phyloP scores from a whole-genome alignment of 2,113 vertebrate genomes.

The Miniopterus natalensis region DNA sequence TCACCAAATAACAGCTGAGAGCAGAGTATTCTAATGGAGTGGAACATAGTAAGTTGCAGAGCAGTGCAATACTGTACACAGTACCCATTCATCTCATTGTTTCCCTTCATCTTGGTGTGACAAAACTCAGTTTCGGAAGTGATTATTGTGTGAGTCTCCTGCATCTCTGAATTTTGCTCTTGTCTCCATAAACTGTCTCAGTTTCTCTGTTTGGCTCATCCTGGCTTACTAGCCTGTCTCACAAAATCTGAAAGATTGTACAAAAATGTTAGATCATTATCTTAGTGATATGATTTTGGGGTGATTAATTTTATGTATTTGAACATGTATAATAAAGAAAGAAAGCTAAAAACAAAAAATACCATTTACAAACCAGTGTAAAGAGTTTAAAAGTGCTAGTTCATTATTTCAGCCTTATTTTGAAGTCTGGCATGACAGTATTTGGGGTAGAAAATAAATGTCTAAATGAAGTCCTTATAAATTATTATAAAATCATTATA shows the following conservation, averaged over 20 bases:
- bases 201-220: neutral
- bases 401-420: slow-evolving; percentile 30
- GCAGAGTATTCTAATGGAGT: neutral
- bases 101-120: neutral
- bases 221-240: neutral
- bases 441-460: neutral
- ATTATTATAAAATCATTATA: neutral
- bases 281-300: neutral
- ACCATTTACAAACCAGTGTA: neutral
- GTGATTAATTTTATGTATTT: slow-evolving; percentile 13
- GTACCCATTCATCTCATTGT: neutral
- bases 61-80: neutral
- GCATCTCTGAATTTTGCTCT: slow-evolving; percentile 9
- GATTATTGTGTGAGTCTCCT: neutral
- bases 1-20: neutral
- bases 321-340: slow-evolving; percentile 19
- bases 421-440: slow-evolving; percentile 30
- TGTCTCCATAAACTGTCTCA: neutral
- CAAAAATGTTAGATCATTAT: neutral
- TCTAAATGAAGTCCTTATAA: neutral
- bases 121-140: neutral
- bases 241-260: slow-evolving; percentile 8
- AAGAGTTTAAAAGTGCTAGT: slow-evolving; percentile 14
- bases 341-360: neutral
- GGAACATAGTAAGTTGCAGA: neutral